Evolutionary conservation across 2,113 vertebrate genomes (phyloP).

Genomic region (Chelonoidis abingdonii): DNA sequence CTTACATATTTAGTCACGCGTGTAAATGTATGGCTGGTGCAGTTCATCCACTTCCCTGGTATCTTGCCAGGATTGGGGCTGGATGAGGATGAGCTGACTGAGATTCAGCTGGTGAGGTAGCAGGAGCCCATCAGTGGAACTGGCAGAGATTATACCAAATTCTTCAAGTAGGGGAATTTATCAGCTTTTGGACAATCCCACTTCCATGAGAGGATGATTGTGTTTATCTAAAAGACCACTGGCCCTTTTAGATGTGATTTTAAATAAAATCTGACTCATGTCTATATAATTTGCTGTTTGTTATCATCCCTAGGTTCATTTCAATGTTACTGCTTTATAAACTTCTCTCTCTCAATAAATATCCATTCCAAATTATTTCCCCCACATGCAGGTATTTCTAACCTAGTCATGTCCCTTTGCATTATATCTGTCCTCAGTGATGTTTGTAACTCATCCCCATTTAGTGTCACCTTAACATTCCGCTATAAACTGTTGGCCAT

Average conservation of each 20-base stretch:
- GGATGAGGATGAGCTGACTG: background rate
- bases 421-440: too few relatives aligned
- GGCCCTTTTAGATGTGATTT: background rate
- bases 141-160: background rate
- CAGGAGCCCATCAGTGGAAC: background rate
- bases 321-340: background rate
- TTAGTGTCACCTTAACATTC: background rate
- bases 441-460: background rate
- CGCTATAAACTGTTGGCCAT: background rate
- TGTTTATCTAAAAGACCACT: background rate
- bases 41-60: background rate
- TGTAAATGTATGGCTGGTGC: background rate
- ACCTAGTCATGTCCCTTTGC: background rate
- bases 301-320: background rate
- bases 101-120: background rate
- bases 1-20: background rate
- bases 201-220: background rate
- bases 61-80: background rate
- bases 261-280: background rate
- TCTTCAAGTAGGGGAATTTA: background rate
- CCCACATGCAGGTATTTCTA: background rate
- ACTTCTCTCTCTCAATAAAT: background rate
- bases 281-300: background rate
- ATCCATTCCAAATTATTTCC: background rate
- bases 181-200: background rate